Base-by-base conservation (phyloP, 2,888 invertebrate genomes). In the Ptilodon capucinus region DNA sequence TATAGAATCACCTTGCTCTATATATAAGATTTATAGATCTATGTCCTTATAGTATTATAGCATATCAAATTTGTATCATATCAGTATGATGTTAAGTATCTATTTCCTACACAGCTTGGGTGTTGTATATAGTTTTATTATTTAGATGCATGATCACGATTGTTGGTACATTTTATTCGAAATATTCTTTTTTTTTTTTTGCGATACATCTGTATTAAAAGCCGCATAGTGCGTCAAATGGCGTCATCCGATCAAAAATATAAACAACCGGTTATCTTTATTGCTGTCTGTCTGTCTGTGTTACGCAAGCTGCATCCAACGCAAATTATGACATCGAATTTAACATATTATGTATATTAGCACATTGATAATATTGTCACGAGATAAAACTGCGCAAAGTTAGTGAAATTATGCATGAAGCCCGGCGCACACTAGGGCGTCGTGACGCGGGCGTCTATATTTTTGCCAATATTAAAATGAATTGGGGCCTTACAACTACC, bases 371-470 rank as follows among this genome's bases (percentile, higher is more conserved):
- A 39, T 21, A 21, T 21, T 21, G 39, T 39, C 21, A 21, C 39
- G 16, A 25, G 40, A 40, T 40, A 25, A 40, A 40, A 40, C 8
- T 23, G 40, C 16, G 25, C 40, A 40, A 40, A 40, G 14, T 40
- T 25, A 21, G 21, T 17, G 16, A 25, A 40, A 16, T 23, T 16
- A 40, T 6, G 16, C 8, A 34, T 13, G 13, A 9, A n/a, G n/a
- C n/a, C n/a, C n/a, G n/a, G n/a, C n/a, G n/a, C n/a, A n/a, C n/a
- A n/a, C n/a, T n/a, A n/a, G n/a, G n/a, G n/a, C n/a, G n/a, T n/a
- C n/a, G n/a, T n/a, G n/a, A n/a, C n/a, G n/a, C n/a, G n/a, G n/a
- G n/a, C n/a, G n/a, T n/a, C n/a, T n/a, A n/a, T n/a, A n/a, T n/a
- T n/a, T n/a, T n/a, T n/a, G n/a, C n/a, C n/a, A n/a, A n/a, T n/a